phyloP scores from a whole-genome alignment of 2,113 vertebrate genomes.

The Chroicocephalus ridibundus region DNA sequence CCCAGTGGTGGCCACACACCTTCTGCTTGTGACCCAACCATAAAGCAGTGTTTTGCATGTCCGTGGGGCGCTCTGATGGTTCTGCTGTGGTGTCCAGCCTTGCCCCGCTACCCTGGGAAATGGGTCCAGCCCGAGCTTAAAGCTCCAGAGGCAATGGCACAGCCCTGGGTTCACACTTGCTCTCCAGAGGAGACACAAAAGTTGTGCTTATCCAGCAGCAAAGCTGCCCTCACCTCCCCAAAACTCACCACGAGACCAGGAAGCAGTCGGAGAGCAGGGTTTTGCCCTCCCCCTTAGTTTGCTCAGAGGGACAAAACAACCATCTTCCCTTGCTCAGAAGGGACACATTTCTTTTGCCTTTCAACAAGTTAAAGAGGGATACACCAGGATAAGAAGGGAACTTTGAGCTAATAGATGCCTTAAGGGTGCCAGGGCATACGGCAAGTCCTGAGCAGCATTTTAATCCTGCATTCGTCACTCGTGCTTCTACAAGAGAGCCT shows the following conservation, averaged over 20 bases:
- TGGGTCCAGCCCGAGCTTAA: accelerated
- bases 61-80: not conserved
- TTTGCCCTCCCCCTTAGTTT: not conserved
- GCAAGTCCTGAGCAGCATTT: not conserved
- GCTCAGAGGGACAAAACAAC: accelerated
- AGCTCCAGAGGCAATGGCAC: accelerated
- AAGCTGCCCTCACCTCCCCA: not conserved
- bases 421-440: not conserved
- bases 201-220: not conserved
- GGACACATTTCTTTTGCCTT: not conserved
- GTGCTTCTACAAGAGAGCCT: not conserved
- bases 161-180: accelerated
- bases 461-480: not conserved
- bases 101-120: accelerated
- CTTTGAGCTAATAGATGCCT: not conserved
- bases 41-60: accelerated
- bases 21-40: not conserved
- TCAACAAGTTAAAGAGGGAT: not conserved
- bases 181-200: not conserved
- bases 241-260: not conserved
- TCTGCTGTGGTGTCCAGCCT: not conserved
- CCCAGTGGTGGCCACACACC: not conserved
- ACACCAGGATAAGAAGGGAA: not conserved
- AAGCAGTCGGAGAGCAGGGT: not conserved
- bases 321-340: not conserved